Percentiles rank a stretch among this genome's conserved stretches.
phyloP scores from a whole-genome alignment of 1,140 invertebrate species.

The Octopus sinensis region DNA sequence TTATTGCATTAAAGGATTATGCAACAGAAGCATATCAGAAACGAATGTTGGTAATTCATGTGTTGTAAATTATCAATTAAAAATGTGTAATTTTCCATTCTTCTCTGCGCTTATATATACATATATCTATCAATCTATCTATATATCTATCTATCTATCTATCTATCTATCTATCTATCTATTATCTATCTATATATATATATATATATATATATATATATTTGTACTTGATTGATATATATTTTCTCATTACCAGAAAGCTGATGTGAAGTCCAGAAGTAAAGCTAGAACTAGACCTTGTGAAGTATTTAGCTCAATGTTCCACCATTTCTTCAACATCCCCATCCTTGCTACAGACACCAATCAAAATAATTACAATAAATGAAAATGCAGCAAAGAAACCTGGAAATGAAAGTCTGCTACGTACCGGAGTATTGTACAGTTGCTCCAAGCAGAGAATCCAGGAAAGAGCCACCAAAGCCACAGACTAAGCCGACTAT shows the following conservation, averaged over 20 bases:
- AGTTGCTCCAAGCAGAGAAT: constrained; percentile 80
- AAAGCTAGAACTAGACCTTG: neutral
- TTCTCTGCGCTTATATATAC: no score
- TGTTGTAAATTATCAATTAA: no score
- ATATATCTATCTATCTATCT: no score
- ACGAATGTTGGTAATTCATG: no score
- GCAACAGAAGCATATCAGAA: no score
- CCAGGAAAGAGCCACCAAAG: constrained; percentile 76
- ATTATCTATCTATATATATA: no score
- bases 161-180: no score
- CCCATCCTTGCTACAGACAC: neutral
- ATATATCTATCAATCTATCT: no score
- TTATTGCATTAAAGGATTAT: no score
- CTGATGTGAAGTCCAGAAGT: neutral
- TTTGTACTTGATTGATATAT: neutral
- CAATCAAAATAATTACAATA: neutral
- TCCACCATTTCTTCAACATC: neutral
- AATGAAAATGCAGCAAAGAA: neutral
- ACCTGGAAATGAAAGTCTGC: neutral
- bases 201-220: no score
- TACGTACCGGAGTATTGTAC: constrained; percentile 78
- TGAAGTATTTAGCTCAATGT: neutral
- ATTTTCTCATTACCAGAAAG: neutral
- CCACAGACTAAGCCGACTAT: constrained; percentile 71
- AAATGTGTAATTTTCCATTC: no score